Evolutionary conservation across 1,140 invertebrate genomes (phyloP).

Genomic region (Lepidotrigona ventralis): DNA sequence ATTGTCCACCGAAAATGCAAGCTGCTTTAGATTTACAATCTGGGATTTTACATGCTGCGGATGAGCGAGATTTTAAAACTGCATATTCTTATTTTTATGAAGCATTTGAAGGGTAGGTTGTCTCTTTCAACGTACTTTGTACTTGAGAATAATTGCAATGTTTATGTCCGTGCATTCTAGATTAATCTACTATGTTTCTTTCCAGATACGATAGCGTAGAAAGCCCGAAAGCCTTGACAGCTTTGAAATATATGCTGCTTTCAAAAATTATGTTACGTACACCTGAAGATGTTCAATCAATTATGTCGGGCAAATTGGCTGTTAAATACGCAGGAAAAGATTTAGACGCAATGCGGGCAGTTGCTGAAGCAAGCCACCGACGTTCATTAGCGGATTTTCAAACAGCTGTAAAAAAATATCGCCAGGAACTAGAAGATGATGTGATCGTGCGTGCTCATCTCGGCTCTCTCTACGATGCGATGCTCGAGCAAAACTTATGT

Average conservation of each 20-base stretch:
- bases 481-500: conserved; percentile 99
- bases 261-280: conserved; percentile 99
- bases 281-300: conserved; percentile 97
- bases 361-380: conserved; percentile 97
- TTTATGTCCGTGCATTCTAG: neutral
- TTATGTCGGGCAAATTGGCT: conserved; percentile 97
- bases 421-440: conserved; percentile 96
- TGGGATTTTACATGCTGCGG: conserved; percentile 98
- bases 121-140: neutral
- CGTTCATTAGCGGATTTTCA: conserved; percentile 98
- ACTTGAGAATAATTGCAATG: neutral
- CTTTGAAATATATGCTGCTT: conserved; percentile 99
- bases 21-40: conserved; percentile 98
- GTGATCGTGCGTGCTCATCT: conserved; percentile 98
- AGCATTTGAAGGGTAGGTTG: conserved; percentile 94
- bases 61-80: conserved; percentile 99
- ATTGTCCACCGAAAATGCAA: conserved; percentile 99
- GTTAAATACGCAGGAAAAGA: conserved; percentile 97
- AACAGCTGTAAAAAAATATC: conserved; percentile 91
- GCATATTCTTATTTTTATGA: conserved; percentile 99
- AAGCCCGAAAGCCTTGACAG: conserved; percentile 93
- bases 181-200: conserved; percentile 12
- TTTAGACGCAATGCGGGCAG: conserved; percentile 98
- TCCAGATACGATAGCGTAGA: conserved; percentile 95
- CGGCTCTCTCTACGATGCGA: conserved; percentile 97